Evolutionary conservation across 2,888 invertebrate genomes (phyloP).

Genomic region (Rotaria magnacalcarata): DNA sequence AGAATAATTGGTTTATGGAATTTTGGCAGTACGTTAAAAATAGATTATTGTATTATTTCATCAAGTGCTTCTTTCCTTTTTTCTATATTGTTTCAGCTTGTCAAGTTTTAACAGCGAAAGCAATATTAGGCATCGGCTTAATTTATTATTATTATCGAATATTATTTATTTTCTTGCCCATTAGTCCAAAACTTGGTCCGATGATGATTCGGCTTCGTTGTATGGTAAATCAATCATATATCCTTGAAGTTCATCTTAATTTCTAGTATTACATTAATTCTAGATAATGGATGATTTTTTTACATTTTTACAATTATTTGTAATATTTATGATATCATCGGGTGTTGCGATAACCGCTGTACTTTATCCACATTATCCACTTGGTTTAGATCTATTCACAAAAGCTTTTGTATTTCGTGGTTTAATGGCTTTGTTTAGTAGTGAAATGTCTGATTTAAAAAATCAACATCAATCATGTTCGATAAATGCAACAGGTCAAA

Average conservation of each 20-base stretch:
- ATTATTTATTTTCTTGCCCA: conserved; percentile 60
- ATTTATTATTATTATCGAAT: conserved; percentile 62
- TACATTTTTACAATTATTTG: conserved; percentile 55
- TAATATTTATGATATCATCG: conserved; percentile 56
- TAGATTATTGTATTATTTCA: background rate
- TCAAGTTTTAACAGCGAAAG: conserved; percentile 53
- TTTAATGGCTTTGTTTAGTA: conserved; percentile 60
- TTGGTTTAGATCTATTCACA: conserved; percentile 53
- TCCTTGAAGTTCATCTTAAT: too few species aligned
- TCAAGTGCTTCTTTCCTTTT: background rate
- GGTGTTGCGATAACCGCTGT: conserved; percentile 59
- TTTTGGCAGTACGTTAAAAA: conserved; percentile 30
- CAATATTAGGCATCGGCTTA: conserved; percentile 56
- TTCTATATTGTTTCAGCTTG: conserved; percentile 42
- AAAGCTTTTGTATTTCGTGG: conserved; percentile 57
- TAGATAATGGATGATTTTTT: conserved; percentile 57
- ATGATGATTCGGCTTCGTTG: conserved; percentile 60
- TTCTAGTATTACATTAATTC: conserved; percentile 36
- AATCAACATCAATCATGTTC: conserved; percentile 48
- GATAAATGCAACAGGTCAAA: background rate
- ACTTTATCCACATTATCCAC: conserved; percentile 60
- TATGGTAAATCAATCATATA: conserved; percentile 52
- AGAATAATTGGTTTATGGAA: conserved; percentile 48
- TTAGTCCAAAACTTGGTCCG: conserved; percentile 60
- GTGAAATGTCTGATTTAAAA: conserved; percentile 56